phyloP scores from a whole-genome alignment of 2,888 invertebrate genomes.

The Agrochola lychnidis region DNA sequence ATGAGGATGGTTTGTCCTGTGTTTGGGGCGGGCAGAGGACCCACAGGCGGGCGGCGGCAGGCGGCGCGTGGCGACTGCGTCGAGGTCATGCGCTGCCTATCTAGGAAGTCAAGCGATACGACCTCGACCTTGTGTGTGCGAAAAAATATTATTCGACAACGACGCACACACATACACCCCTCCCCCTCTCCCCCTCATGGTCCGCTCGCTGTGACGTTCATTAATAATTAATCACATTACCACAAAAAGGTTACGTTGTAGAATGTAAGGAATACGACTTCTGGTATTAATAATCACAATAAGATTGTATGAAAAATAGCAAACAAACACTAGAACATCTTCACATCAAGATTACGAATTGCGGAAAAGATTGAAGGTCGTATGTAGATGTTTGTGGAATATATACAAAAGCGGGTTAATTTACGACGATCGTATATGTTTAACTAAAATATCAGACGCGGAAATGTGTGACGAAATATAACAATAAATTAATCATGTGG shows the following conservation, averaged over 20 bases:
- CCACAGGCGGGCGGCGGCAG: conserved; percentile 40
- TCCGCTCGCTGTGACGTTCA: conserved; percentile 50
- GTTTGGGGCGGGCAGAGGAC: conserved; percentile 53
- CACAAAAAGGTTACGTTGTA: conserved; percentile 35
- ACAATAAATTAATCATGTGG: conserved; percentile 67
- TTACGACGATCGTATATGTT: conserved; percentile 64
- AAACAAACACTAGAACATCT: conserved; percentile 66
- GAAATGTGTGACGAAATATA: conserved; percentile 68
- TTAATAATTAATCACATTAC: conserved; percentile 37
- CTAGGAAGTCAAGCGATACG: conserved; percentile 89
- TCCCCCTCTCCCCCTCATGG: conserved; percentile 64
- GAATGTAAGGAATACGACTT: conserved; percentile 34
- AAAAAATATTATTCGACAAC: conserved; percentile 86
- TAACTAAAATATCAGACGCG: conserved; percentile 73
- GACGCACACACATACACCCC: conserved; percentile 71
- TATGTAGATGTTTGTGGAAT: conserved; percentile 66
- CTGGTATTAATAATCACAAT: conserved; percentile 44
- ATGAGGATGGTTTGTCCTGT: conserved; percentile 17
- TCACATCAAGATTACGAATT: conserved; percentile 76
- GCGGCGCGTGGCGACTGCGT: conserved; percentile 62
- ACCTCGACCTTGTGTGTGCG: conserved; percentile 88
- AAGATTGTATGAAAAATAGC: conserved; percentile 52
- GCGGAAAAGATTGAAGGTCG: conserved; percentile 81
- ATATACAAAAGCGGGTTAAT: conserved; percentile 61
- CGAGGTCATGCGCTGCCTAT: conserved; percentile 77